Conservation (phyloP, 2,888 invertebrate species). For the Drosophila monieri region DNA sequence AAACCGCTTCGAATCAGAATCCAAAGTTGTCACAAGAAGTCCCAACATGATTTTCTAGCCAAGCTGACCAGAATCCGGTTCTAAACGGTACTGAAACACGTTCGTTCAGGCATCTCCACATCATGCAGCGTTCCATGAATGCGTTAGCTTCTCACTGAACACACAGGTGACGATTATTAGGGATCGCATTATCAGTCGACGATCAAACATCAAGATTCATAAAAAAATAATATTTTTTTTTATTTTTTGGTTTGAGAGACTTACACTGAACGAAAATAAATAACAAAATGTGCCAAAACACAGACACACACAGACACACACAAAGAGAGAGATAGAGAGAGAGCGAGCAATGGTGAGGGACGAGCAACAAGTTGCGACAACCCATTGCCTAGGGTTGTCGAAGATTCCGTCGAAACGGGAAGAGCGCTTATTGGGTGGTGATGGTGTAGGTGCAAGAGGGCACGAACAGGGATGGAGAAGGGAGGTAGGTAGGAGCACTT, state of each 20-base stretch:
- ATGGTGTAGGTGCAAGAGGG: slow-evolving; percentile 23
- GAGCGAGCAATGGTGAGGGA: slow-evolving; percentile 51
- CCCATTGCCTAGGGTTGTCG: slow-evolving; percentile 65
- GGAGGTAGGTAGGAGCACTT: no score
- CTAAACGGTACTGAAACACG: slow-evolving; percentile 62
- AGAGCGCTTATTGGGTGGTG: slow-evolving; percentile 42
- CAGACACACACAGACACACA: slow-evolving; percentile 45
- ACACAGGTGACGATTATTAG: slow-evolving; percentile 11
- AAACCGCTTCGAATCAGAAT: slow-evolving; percentile 44
- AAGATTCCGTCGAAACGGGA: slow-evolving; percentile 50
- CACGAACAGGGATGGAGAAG: slow-evolving; percentile 4
- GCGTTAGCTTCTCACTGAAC: slow-evolving; percentile 18
- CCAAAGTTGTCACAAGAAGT: slow-evolving; percentile 64
- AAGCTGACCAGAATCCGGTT: slow-evolving; percentile 67
- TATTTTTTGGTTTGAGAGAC: slow-evolving; percentile 25
- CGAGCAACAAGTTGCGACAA: slow-evolving; percentile 76
- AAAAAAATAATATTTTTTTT: not conserved
- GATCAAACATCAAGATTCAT: slow-evolving; percentile 5
- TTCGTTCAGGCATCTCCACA: slow-evolving; percentile 36
- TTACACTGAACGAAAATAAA: slow-evolving; percentile 35
- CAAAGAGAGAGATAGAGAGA: slow-evolving; percentile 51
- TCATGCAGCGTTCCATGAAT: slow-evolving; percentile 22
- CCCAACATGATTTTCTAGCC: slow-evolving; percentile 39
- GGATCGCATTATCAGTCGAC: slow-evolving; percentile 3
- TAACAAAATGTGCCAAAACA: slow-evolving; percentile 42